Percentiles rank a stretch among this genome's conserved stretches.
These are phyloP conservation scores for Trochalopteron elliotii DNA, from an alignment of 2,113 vertebrate species.

Conservation along the genomic window DNA sequence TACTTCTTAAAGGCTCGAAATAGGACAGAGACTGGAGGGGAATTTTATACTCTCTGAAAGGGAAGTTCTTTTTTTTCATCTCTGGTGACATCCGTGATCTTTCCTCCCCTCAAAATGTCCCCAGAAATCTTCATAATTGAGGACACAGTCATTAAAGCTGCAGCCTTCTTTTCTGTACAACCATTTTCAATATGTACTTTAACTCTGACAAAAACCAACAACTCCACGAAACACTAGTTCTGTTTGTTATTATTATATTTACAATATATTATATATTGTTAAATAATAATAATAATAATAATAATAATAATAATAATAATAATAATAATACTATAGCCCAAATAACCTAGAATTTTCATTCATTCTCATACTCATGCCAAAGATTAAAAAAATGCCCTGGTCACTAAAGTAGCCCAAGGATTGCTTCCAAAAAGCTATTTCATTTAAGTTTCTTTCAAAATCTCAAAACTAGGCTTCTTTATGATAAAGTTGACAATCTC, in stretches of 20 bases:
- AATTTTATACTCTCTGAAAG: constrained; percentile 25
- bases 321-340: not conserved
- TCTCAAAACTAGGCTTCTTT: not conserved
- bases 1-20: constrained; percentile 68
- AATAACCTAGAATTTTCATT: not conserved
- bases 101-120: not conserved
- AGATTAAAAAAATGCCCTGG: not conserved
- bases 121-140: constrained; percentile 9
- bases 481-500: not conserved
- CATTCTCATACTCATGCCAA: not conserved
- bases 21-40: constrained; percentile 10
- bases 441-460: not conserved
- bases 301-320: no score
- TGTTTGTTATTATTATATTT: not conserved
- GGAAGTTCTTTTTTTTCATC: constrained; percentile 33
- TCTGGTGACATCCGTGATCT: constrained; percentile 2
- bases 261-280: no score
- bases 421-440: not conserved
- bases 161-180: not conserved
- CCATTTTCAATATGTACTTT: not conserved
- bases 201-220: not conserved
- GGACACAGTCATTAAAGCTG: not conserved
- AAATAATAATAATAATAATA: not conserved
- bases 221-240: not conserved
- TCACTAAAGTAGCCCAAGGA: not conserved